Conservation (phyloP, 2,797 vertebrate genomes). For the Glossophaga mutica region DNA sequence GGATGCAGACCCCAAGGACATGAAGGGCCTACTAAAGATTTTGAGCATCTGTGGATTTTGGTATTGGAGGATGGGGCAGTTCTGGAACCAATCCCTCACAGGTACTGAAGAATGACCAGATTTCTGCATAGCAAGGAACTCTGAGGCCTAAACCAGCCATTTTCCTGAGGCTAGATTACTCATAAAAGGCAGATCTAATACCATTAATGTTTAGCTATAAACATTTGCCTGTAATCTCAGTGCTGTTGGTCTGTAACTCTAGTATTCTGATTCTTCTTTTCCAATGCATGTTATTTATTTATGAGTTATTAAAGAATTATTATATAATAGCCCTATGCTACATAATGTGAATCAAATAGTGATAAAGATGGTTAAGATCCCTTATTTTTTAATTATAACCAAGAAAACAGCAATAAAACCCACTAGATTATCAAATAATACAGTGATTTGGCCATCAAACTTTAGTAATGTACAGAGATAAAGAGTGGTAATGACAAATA, state of each 20-base stretch:
- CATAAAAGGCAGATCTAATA: neutral
- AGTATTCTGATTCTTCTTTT: neutral
- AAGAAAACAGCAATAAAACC: neutral
- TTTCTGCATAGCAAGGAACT: neutral
- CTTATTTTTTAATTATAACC: neutral
- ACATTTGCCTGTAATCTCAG: neutral
- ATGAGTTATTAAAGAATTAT: neutral
- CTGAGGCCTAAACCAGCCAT: neutral
- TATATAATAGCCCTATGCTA: neutral
- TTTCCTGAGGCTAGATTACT: neutral
- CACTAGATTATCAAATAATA: neutral
- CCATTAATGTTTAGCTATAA: neutral
- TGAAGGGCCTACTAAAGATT: neutral
- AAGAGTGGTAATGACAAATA: neutral
- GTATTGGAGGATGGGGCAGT: neutral
- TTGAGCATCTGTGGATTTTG: neutral
- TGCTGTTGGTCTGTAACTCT: neutral
- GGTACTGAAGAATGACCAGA: neutral
- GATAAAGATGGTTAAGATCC: neutral
- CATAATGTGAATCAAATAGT: neutral
- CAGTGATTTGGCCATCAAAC: neutral
- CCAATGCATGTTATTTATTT: neutral
- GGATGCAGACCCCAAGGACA: neutral
- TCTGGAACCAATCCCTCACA: neutral
- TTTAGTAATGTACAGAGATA: neutral